Conservation (phyloP, 2,113 vertebrate species). For the Chloropsis hardwickii region DNA sequence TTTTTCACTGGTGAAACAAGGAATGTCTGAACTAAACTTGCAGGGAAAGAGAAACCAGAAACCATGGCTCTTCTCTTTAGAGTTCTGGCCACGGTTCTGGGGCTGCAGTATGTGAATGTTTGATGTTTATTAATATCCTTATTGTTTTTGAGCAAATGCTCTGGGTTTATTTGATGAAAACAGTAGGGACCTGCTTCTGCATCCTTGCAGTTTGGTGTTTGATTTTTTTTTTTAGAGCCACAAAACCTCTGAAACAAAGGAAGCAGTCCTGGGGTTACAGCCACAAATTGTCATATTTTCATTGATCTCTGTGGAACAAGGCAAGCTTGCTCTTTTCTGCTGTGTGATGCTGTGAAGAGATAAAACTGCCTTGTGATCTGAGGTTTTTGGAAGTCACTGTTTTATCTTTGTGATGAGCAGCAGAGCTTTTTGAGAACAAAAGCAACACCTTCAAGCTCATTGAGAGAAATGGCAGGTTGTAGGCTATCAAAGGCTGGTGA, state of each 20-base stretch:
- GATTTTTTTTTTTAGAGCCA: neutral
- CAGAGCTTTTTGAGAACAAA: conserved; percentile 13
- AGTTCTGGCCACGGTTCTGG: neutral
- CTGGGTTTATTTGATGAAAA: conserved; percentile 17
- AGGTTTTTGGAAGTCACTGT: neutral
- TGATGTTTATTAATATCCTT: conserved; percentile 31
- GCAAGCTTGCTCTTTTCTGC: neutral
- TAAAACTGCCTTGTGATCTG: conserved; percentile 24
- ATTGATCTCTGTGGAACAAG: neutral
- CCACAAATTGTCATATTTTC: neutral
- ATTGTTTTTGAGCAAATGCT: neutral
- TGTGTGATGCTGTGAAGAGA: conserved; percentile 6
- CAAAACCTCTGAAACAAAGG: neutral
- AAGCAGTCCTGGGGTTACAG: neutral
- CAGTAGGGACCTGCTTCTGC: neutral
- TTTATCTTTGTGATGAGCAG: neutral
- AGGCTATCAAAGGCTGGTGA: neutral
- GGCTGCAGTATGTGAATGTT: neutral
- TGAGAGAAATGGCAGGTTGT: neutral
- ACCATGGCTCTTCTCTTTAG: neutral
- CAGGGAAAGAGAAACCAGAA: neutral
- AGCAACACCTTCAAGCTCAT: neutral
- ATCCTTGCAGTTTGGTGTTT: neutral
- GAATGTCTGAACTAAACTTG: neutral
- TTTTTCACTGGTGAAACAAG: neutral